Evolutionary conservation across 1,140 invertebrate species (phyloP).

Genomic region (Melanaphis sacchari): DNA sequence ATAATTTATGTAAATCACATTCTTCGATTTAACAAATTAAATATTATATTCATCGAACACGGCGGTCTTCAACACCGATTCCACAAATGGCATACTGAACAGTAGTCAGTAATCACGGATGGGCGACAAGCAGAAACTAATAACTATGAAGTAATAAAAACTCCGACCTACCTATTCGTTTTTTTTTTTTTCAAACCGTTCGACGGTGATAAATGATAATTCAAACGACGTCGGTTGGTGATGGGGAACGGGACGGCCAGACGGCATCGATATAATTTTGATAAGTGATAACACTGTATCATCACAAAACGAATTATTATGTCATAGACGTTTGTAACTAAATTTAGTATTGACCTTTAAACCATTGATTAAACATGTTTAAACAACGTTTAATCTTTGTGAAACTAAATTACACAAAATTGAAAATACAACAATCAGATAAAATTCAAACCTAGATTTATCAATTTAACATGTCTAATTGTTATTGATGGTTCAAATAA

Average conservation of each 20-base stretch:
- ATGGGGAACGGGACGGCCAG: too few species aligned
- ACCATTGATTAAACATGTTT: not conserved
- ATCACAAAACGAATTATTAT: not conserved
- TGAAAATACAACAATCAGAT: too few species aligned
- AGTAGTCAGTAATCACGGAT: too few species aligned
- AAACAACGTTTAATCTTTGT: too few species aligned
- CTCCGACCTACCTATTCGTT: not conserved
- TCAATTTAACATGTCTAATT: too few species aligned
- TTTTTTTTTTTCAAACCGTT: not conserved
- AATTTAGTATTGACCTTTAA: not conserved
- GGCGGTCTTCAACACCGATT: not conserved
- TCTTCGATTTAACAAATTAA: not conserved
- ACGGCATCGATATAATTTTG: not conserved
- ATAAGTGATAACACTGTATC: constrained; percentile 15
- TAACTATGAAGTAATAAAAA: not conserved
- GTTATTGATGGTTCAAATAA: too few species aligned
- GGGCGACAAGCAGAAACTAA: not conserved
- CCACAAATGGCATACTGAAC: not conserved
- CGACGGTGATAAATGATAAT: not conserved
- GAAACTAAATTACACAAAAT: too few species aligned
- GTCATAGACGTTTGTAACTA: not conserved
- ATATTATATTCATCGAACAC: not conserved
- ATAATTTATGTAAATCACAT: constrained; percentile 56
- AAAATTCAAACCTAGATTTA: too few species aligned
- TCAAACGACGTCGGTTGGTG: not conserved